Base-by-base conservation (phyloP, 2,113 vertebrate species). In the Aspiorhynchus laticeps region DNA sequence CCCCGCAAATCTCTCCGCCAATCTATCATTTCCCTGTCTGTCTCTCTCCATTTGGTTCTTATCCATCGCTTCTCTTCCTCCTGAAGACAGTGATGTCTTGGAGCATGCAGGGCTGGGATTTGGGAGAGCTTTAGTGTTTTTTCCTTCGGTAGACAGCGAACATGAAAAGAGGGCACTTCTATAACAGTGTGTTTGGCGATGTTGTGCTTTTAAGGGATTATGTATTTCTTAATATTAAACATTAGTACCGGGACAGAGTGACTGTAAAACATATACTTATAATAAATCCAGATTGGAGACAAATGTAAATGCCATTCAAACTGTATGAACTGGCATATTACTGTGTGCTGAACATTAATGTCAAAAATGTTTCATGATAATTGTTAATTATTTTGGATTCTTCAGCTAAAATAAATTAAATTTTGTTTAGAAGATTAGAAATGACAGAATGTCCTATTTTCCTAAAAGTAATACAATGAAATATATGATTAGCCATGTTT, bases 1-100 rank as follows among this genome's bases (percentile, higher is more conserved):
- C 86, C 63, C 48, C 0, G 71, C 84, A 93, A 92, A 92, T 93
- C 91, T 92, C 90, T 88, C 85, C 80, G 74, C 33, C 90, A 90
- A 90, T 91, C 89, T 86, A 86, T 85, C 88, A n/a, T 85, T 86
- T 80, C 26, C 46, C 86, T 73, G 90, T 71, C 88, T 85, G 24
- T 80, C 26, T 56, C 71, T 75, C n/a, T 79, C 33, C 63, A 3
- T 76, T 31, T 48, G 46, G 69, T 73, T 84, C 48, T 26, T 48
- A 41, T 84, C 8, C 90, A 86, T 89, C 80, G 63, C 43, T 69
- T 86, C 89, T 87, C 28, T 69, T 85, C 56, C 33, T 77, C 69
- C 51, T 46, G 28, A 81, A 81, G 53, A 63, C 46, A 46, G 28
- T 31, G 63, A 56, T n/a, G 41, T 26, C 85, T 74, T 82, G 6